Conservation (phyloP, 2,113 vertebrate genomes). For the Macquaria australasica region DNA sequence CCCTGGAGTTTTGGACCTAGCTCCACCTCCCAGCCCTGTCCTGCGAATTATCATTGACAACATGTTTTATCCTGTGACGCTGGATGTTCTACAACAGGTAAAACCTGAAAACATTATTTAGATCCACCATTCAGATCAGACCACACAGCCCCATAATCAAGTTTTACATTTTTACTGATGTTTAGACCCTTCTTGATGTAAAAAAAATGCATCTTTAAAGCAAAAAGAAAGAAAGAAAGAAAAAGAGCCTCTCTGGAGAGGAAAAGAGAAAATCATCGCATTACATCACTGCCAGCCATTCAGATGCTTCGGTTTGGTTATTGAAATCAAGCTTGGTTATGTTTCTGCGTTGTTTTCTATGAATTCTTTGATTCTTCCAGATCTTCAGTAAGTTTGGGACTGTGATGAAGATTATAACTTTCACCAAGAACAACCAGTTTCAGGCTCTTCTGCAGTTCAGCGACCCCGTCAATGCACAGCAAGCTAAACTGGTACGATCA, state of each 20-base stretch:
- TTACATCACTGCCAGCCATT: too few relatives aligned
- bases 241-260: neutral
- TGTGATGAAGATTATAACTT: conserved; percentile 99
- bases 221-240: too few relatives aligned
- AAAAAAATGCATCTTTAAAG: neutral
- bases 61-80: conserved; percentile 98
- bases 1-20: conserved; percentile 91
- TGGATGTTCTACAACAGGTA: conserved; percentile 99
- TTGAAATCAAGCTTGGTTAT: neutral
- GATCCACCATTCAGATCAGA: neutral
- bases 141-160: neutral
- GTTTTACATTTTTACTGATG: neutral
- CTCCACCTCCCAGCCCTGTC: conserved; percentile 95
- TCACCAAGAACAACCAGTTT: conserved; percentile 99
- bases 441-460: conserved; percentile 98
- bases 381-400: conserved; percentile 99
- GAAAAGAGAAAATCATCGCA: neutral
- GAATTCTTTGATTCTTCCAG: conserved; percentile 72
- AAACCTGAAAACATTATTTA: conserved; percentile 4
- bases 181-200: neutral
- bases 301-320: too few relatives aligned
- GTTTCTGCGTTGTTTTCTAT: neutral
- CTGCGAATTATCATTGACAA: conserved; percentile 99
- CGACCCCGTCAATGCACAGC: conserved; percentile 96
- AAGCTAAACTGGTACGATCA: conserved; percentile 95